phyloP scores from a whole-genome alignment of 2,888 invertebrate species.

The Macaria liturata region DNA sequence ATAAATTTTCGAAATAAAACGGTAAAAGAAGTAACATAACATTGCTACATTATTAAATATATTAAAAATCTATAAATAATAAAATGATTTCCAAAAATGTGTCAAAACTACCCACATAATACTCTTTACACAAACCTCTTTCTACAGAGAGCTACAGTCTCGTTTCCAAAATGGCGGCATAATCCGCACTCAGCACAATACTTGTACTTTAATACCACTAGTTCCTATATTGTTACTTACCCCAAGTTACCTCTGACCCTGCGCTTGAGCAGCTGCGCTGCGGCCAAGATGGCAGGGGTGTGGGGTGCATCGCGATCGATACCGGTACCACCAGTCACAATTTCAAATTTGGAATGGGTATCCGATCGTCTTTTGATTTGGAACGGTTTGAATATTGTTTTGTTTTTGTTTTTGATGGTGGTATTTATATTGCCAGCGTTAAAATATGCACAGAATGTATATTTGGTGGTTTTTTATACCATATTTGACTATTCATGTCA shows the following conservation, averaged over 20 bases:
- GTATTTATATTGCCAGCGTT: too few species aligned
- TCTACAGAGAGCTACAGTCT: too few species aligned
- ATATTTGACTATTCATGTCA: too few species aligned
- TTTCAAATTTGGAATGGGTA: conserved; percentile 36
- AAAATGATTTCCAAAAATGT: too few species aligned
- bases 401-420: background rate
- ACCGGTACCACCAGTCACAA: conserved; percentile 26
- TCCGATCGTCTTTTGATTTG: conserved; percentile 26
- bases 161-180: conserved; percentile 56
- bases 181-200: conserved; percentile 61
- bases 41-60: too few species aligned
- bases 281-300: conserved; percentile 70
- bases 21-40: too few species aligned
- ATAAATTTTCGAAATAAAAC: too few species aligned
- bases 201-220: conserved; percentile 29
- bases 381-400: conserved; percentile 3
- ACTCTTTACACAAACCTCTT: background rate
- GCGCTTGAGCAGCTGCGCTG: conserved; percentile 80
- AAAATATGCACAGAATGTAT: too few species aligned
- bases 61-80: too few species aligned
- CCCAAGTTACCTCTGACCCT: conserved; percentile 73
- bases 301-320: conserved; percentile 73
- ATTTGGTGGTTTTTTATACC: too few species aligned
- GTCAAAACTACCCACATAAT: too few species aligned
- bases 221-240: conserved; percentile 40